These are phyloP conservation scores for Centruroides sculpturatus DNA, from an alignment of 1,140 invertebrate genomes.

Conservation along the genomic window DNA sequence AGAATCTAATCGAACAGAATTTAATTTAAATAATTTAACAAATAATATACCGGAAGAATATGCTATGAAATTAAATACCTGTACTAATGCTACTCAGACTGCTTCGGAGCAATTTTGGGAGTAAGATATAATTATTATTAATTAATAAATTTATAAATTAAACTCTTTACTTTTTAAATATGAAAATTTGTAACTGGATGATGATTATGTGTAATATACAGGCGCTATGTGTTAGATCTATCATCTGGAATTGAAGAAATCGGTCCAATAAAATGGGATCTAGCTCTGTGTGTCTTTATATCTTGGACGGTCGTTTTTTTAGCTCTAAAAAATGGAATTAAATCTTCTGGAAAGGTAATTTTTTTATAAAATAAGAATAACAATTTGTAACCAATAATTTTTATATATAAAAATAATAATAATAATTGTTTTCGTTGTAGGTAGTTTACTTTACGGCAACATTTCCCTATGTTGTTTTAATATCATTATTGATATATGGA, in stretches of 20 bases:
- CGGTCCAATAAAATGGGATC: slow-evolving; percentile 50
- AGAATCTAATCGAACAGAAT: too few relatives aligned
- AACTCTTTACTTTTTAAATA: too few relatives aligned
- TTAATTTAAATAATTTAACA: too few relatives aligned
- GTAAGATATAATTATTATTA: neutral
- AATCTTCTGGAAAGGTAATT: slow-evolving; percentile 50
- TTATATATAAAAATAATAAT: too few relatives aligned
- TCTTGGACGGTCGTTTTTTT: slow-evolving; percentile 51
- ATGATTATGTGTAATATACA: slow-evolving; percentile 3
- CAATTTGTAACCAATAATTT: too few relatives aligned
- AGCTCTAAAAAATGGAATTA: slow-evolving; percentile 44
- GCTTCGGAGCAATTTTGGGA: neutral
- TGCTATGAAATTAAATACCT: neutral
- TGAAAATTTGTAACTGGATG: neutral
- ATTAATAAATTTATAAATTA: too few relatives aligned
- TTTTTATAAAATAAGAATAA: too few relatives aligned
- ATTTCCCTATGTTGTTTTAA: slow-evolving; percentile 42
- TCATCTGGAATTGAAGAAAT: slow-evolving; percentile 44
- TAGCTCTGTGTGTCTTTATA: slow-evolving; percentile 45
- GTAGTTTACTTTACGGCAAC: slow-evolving; percentile 43
- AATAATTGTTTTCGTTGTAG: slow-evolving; percentile 1
- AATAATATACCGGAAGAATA: too few relatives aligned
- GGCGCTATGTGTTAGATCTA: slow-evolving; percentile 28
- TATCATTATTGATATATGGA: slow-evolving; percentile 38
- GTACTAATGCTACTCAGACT: neutral